Percentiles rank a stretch among this genome's conserved stretches.
phyloP scores from a whole-genome alignment of 2,797 vertebrate species.

The Phoeniculus purpureus region DNA sequence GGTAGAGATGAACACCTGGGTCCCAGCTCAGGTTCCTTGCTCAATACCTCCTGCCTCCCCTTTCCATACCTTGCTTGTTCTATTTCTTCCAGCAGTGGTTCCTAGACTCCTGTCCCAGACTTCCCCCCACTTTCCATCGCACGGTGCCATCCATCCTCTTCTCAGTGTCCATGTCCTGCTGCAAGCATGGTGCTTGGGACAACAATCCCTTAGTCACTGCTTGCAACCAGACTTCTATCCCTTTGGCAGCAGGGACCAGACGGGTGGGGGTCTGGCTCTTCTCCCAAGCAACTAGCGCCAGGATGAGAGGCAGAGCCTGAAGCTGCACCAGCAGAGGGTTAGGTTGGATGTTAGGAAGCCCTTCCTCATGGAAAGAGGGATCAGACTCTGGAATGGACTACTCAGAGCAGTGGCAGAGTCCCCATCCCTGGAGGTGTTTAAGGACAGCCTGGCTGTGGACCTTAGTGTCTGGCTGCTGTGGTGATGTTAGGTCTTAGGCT shows the following conservation, averaged over 20 bases:
- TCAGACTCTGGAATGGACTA: too few species aligned
- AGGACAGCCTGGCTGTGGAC: too few species aligned
- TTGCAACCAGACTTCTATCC: background rate
- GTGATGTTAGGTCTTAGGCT: too few species aligned
- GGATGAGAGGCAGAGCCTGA: too few species aligned
- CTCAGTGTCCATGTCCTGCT: background rate
- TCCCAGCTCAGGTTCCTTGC: rapidly evolving
- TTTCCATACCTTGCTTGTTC: background rate
- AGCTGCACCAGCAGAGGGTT: too few species aligned
- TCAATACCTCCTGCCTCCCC: background rate
- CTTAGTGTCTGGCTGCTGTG: too few species aligned
- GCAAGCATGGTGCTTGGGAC: background rate
- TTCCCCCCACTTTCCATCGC: background rate
- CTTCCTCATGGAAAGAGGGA: too few species aligned
- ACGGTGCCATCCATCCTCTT: background rate
- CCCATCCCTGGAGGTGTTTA: too few species aligned
- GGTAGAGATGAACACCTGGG: rapidly evolving
- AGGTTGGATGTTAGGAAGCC: too few species aligned
- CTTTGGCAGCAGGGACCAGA: background rate
- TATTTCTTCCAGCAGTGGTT: background rate
- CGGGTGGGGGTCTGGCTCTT: too few species aligned
- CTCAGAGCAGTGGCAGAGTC: too few species aligned
- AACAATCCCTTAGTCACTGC: background rate
- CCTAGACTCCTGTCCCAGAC: background rate
- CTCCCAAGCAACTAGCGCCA: too few species aligned